These are phyloP conservation scores for Triplophysa bombifrons DNA, from an alignment of 2,797 vertebrate species.

Conservation along the genomic window DNA sequence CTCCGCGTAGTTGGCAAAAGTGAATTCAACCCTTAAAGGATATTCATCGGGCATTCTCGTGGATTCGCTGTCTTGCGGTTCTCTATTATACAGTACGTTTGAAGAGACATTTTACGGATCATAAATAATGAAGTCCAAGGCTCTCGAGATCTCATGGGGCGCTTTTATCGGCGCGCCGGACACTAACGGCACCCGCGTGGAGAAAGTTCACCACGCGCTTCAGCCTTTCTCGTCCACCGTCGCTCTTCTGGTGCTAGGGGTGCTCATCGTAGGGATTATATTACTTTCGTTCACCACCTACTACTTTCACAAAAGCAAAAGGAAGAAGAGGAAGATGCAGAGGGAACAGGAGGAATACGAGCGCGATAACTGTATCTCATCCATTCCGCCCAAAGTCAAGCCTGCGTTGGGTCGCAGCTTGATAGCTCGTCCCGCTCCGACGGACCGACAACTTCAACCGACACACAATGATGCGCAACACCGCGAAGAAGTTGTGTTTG, in stretches of 20 bases:
- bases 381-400: slow-evolving; percentile 58
- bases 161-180: slow-evolving; percentile 76
- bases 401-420: slow-evolving; percentile 70
- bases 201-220: slow-evolving; percentile 86
- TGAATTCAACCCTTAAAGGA: background rate
- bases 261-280: slow-evolving; percentile 89
- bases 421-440: slow-evolving; percentile 66
- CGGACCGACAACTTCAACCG: slow-evolving; percentile 47
- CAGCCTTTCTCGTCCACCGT: slow-evolving; percentile 93
- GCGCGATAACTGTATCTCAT: slow-evolving; percentile 87
- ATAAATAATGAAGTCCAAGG: slow-evolving; percentile 38
- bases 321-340: slow-evolving; percentile 94
- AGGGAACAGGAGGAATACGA: slow-evolving; percentile 96
- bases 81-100: background rate
- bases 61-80: background rate
- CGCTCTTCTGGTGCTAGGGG: slow-evolving; percentile 90
- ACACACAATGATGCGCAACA: slow-evolving; percentile 67
- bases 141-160: slow-evolving; percentile 34
- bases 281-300: slow-evolving; percentile 93
- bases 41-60: background rate
- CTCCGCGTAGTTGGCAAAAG: background rate
- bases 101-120: background rate
- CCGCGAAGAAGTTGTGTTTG: slow-evolving; percentile 72
- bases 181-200: slow-evolving; percentile 82
- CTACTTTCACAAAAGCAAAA: slow-evolving; percentile 94